These are phyloP conservation scores for Spizaetus ornatus DNA, from an alignment of 2,113 vertebrate genomes.

Conservation along the genomic window DNA sequence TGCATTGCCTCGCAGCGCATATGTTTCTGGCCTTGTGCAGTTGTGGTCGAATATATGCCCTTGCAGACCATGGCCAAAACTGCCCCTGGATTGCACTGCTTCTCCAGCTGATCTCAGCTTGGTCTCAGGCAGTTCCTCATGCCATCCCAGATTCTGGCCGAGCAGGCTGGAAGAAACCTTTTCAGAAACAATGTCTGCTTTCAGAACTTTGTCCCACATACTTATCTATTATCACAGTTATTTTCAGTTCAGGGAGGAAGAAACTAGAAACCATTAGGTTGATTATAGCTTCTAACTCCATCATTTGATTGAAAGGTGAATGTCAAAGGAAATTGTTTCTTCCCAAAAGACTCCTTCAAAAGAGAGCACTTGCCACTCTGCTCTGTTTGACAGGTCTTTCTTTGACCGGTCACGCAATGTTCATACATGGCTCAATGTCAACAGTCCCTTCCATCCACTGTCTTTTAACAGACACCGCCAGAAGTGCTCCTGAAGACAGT, in stretches of 20 bases:
- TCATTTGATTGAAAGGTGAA: not conserved
- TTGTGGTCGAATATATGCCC: fast-evolving
- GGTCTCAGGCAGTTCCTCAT: not conserved
- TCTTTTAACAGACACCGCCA: not conserved
- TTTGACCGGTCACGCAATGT: not conserved
- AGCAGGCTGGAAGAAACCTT: not conserved
- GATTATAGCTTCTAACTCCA: not conserved
- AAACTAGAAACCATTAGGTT: not conserved
- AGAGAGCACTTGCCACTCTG: fast-evolving
- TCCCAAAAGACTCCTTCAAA: not conserved
- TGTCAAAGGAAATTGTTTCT: not conserved
- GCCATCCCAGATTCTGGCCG: not conserved
- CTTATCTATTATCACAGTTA: not conserved
- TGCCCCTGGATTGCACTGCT: not conserved
- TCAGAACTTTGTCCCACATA: not conserved
- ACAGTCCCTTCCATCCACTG: not conserved
- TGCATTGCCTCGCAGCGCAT: fast-evolving
- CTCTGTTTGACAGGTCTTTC: not conserved
- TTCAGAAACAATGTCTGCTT: not conserved
- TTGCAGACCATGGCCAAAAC: not conserved
- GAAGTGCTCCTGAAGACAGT: not conserved
- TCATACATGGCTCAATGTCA: not conserved
- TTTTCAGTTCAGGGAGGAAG: not conserved
- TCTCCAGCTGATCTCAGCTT: not conserved
- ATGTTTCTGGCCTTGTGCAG: not conserved